These are phyloP conservation scores for Phyllostomus hastatus DNA, from an alignment of 2,113 vertebrate genomes.

Conservation along the genomic window DNA sequence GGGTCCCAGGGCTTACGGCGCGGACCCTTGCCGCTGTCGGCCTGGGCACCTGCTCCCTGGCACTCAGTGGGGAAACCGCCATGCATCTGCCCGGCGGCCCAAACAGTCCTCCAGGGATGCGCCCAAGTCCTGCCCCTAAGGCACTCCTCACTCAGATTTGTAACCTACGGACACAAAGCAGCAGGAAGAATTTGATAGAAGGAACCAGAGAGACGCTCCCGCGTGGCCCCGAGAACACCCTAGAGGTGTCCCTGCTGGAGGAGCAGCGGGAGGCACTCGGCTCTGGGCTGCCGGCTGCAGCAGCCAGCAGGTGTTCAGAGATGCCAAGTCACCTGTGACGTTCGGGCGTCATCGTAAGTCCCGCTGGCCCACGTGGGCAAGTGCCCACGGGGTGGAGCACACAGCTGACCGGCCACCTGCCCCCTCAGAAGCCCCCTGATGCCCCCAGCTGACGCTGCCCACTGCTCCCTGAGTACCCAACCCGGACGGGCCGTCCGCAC, in stretches of 20 bases:
- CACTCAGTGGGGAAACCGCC: background rate
- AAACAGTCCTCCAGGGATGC: background rate
- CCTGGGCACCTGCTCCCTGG: background rate
- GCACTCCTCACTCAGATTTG: background rate
- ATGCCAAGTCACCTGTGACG: background rate
- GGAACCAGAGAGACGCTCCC: too few relatives aligned
- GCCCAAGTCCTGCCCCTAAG: background rate
- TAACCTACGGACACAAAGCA: background rate
- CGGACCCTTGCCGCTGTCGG: background rate
- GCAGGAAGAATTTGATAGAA: background rate
- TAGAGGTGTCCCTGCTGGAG: background rate
- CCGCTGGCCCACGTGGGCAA: background rate
- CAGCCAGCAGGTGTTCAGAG: background rate
- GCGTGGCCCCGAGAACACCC: background rate
- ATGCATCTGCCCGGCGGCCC: rapidly evolving
- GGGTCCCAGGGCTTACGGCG: too few relatives aligned
- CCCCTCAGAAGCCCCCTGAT: background rate
- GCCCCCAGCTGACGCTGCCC: background rate
- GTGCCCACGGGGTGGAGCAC: background rate
- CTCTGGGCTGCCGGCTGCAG: background rate
- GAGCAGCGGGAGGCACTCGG: background rate
- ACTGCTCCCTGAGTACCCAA: background rate
- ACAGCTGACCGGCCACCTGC: background rate
- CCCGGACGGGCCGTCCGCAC: background rate
- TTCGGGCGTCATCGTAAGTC: background rate